phyloP scores from a whole-genome alignment of 2,888 invertebrate genomes.

The Sussaba pulchella region DNA sequence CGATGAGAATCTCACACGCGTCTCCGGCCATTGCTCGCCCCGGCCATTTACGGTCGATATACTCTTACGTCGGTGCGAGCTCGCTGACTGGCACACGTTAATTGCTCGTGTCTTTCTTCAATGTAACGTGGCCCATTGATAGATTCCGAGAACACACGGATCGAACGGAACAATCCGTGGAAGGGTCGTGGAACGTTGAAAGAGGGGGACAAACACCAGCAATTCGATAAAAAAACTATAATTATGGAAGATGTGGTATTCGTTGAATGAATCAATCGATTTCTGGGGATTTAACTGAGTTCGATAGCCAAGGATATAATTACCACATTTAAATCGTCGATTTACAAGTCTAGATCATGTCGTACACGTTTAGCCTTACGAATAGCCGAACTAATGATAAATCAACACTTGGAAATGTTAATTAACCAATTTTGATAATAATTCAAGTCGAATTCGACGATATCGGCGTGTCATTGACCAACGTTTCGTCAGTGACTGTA shows the following conservation, averaged over 20 bases:
- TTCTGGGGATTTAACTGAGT: background rate
- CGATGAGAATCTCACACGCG: slow-evolving; percentile 8
- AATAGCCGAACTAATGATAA: no score
- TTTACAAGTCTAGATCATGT: no score
- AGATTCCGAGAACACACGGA: slow-evolving; percentile 26
- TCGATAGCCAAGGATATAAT: background rate
- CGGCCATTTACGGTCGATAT: slow-evolving; percentile 20
- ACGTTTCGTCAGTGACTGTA: no score
- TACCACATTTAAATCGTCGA: no score
- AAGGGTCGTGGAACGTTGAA: background rate
- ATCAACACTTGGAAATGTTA: no score
- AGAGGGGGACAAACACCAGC: background rate
- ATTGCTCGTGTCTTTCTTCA: slow-evolving; percentile 20
- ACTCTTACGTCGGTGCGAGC: background rate
- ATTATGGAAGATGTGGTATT: background rate
- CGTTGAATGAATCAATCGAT: background rate
- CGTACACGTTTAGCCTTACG: no score
- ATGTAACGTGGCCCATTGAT: slow-evolving; percentile 25
- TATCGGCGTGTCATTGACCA: no score
- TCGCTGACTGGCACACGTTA: slow-evolving; percentile 23
- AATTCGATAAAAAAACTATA: background rate
- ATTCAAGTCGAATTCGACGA: no score
- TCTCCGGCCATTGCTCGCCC: no score
- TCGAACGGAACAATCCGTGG: slow-evolving; percentile 5
- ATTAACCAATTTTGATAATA: no score